Evolutionary conservation across 1,140 invertebrate genomes (phyloP), one percentile per base, ranked within the genome.

Genomic region (Drosophila oshimai): DNA sequence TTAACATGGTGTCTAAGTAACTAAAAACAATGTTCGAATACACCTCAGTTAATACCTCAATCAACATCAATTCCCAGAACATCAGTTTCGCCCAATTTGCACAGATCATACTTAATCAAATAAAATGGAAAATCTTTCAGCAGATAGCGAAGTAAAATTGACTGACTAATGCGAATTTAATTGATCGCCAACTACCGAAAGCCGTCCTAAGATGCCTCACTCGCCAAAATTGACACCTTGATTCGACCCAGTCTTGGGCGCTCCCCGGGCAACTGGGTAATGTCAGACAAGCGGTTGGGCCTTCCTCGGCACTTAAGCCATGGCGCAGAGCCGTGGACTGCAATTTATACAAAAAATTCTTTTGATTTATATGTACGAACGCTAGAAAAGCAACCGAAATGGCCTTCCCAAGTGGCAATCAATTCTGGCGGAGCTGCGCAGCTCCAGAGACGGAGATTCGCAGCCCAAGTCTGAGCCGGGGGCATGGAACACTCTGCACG

Each of bases 371-470:
- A 60, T 53, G 24, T 58, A 61, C 39, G 54, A 68, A 37, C 60
- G 54, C 28, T 28, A 45, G 28, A 62, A 62, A 44, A 44, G 58
- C 58, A 44, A 33, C 42, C 58, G 57, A 67, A 79, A 58, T 68
- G 79, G 75, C 79, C 79, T 84, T 84, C 79, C 64, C 69, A 84
- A 84, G 80, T 84, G 79, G 80, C 80, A 84, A 86, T 84, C 79
- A 84, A 84, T 84, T 83, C 72, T 67, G 60, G 47, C 44, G 37
- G 46, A 47, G 46, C 46, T 17, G n/a, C 12, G 6, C 18, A 24
- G 41, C 42, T 49, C 50, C 58, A 42, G 24, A 69, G 62, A 41
- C 10, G n/a, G 22, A 31, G 36, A 34, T 12, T 51, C 24, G 34
- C 36, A 46, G 10, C 31, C 22, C 12, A 28, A 37, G 12, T 54